phyloP scores from a whole-genome alignment of 2,888 invertebrate genomes.

The Heteromurus nitidus region DNA sequence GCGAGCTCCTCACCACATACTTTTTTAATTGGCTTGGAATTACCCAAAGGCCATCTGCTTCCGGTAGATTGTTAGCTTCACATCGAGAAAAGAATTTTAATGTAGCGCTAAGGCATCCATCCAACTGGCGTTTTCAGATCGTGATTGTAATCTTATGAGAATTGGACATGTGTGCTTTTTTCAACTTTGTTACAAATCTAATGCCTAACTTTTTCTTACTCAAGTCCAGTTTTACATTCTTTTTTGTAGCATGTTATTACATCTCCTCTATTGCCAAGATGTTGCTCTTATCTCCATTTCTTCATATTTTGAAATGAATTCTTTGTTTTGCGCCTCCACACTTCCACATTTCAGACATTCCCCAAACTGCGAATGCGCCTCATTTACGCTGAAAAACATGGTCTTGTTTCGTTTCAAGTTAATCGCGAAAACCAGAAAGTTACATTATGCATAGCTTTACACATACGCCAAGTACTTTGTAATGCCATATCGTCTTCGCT shows the following conservation, averaged over 20 bases:
- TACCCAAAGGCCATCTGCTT: constrained; percentile 61
- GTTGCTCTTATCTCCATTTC: too few species aligned
- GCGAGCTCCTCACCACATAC: not conserved
- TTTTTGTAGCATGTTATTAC: not conserved
- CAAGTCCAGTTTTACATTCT: not conserved
- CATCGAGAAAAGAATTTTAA: not conserved
- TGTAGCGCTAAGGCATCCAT: constrained; percentile 23
- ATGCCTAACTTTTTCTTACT: not conserved
- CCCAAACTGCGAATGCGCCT: not conserved
- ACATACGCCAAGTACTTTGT: too few species aligned
- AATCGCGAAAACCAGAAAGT: constrained; percentile 3
- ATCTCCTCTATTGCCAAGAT: too few species aligned
- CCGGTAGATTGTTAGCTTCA: constrained; percentile 38
- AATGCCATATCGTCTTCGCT: too few species aligned
- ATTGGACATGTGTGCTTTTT: not conserved
- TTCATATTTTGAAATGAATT: not conserved
- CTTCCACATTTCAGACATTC: not conserved
- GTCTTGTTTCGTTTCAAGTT: not conserved
- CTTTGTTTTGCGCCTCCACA: not conserved
- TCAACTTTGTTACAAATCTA: not conserved
- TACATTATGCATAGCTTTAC: not conserved
- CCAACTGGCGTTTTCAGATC: constrained; percentile 48
- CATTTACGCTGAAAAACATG: not conserved
- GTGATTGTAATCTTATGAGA: not conserved
- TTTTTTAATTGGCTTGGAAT: constrained; percentile 40